These are phyloP conservation scores for Eudasyphora cyanicolor DNA, from an alignment of 2,888 invertebrate genomes.

Conservation along the genomic window DNA sequence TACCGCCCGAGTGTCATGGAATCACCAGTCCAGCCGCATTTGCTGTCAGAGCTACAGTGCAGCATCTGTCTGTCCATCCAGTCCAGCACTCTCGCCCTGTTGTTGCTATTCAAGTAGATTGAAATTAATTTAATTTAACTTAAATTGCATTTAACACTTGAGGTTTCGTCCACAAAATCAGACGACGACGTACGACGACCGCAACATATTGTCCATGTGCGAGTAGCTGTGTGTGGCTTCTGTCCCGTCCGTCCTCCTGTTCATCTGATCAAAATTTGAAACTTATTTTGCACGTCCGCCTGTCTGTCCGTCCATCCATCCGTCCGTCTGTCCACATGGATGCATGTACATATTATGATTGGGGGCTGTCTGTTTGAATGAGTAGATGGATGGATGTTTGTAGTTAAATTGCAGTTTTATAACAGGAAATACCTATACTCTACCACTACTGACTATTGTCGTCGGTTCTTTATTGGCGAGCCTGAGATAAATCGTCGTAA, in stretches of 20 bases:
- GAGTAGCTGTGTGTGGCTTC: background rate
- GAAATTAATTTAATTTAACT: conserved; percentile 62
- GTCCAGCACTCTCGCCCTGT: background rate
- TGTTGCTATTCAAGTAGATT: conserved; percentile 25
- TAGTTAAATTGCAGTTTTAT: conserved; percentile 62
- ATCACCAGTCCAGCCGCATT: no score
- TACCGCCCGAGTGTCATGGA: no score
- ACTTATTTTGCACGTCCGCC: conserved; percentile 44
- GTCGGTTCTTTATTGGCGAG: conserved; percentile 42
- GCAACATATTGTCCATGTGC: background rate
- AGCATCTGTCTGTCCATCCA: no score
- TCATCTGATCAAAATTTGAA: conserved; percentile 43
- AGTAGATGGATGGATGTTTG: background rate
- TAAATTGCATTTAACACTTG: conserved; percentile 62
- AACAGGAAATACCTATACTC: conserved; percentile 62
- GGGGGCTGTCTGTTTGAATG: no score
- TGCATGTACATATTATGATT: conserved; percentile 15
- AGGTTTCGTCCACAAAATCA: conserved; percentile 33
- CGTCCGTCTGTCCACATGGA: background rate
- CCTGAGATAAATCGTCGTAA: conserved; percentile 63
- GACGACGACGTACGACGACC: background rate
- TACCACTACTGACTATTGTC: no score
- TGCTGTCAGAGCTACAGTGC: no score
- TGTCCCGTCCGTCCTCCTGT: background rate
- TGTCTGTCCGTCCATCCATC: no score